Percentiles rank a stretch among this genome's conserved stretches.
phyloP scores from a whole-genome alignment of 2,797 vertebrate species.

The Otolemur crassicaudatus region DNA sequence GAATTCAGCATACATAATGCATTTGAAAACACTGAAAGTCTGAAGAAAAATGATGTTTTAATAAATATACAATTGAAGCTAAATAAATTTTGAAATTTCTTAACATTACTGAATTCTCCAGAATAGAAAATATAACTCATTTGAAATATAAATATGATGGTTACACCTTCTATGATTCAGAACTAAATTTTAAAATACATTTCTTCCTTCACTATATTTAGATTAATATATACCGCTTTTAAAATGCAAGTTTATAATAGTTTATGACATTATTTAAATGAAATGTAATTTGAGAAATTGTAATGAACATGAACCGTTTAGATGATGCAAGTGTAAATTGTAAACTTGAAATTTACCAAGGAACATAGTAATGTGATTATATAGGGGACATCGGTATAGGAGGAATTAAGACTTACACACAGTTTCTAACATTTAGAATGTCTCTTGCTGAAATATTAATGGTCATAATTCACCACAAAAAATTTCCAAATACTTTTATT shows the following conservation, averaged over 20 bases:
- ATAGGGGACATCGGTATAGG: neutral
- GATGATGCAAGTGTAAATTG: neutral
- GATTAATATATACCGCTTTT: neutral
- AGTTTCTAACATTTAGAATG: neutral
- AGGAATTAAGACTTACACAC: neutral
- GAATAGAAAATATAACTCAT: neutral
- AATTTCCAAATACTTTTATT: neutral
- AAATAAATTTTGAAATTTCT: neutral
- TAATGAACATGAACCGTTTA: neutral
- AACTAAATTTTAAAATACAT: slow-evolving; percentile 15
- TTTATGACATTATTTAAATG: neutral
- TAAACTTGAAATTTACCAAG: neutral
- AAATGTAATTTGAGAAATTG: neutral
- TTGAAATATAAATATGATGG: neutral
- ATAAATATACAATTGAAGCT: neutral
- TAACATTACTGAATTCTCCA: neutral
- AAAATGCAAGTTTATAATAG: neutral
- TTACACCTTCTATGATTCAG: neutral
- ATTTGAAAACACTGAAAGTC: neutral
- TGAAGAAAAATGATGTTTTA: neutral
- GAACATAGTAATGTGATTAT: neutral
- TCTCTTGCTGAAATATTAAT: neutral
- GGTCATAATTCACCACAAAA: neutral
- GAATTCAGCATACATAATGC: neutral
- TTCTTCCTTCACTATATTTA: neutral